Percentiles rank a stretch among this genome's conserved stretches.
Conservation (phyloP, 2,888 invertebrate species). For the Drosophila emarginata region DNA sequence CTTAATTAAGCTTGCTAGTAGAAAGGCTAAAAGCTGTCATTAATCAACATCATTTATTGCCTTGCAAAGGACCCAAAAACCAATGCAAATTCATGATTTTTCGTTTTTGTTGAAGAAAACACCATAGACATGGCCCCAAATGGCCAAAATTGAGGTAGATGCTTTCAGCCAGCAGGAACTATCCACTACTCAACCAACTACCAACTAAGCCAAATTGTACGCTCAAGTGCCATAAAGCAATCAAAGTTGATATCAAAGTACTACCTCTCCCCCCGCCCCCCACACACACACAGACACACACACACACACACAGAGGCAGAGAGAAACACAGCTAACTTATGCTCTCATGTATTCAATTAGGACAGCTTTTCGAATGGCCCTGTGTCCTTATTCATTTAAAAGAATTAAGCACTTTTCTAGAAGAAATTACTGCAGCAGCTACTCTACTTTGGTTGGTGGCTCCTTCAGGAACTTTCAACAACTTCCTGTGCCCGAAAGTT, state of each 20-base stretch:
- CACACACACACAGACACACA: slow-evolving; percentile 35
- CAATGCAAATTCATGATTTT: slow-evolving; percentile 39
- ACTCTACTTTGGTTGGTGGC: slow-evolving; percentile 36
- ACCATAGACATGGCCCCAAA: slow-evolving; percentile 25
- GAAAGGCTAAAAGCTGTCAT: slow-evolving; percentile 42
- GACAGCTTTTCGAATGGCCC: slow-evolving; percentile 69
- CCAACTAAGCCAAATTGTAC: slow-evolving; percentile 70
- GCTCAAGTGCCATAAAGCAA: slow-evolving; percentile 76
- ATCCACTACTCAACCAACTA: slow-evolving; percentile 39
- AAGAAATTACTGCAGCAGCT: slow-evolving; percentile 64
- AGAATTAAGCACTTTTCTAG: slow-evolving; percentile 74
- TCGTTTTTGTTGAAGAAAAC: slow-evolving; percentile 11
- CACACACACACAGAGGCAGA: too few relatives aligned
- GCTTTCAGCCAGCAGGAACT: slow-evolving; percentile 8
- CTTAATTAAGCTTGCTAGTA: slow-evolving; percentile 54
- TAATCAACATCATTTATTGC: slow-evolving; percentile 58
- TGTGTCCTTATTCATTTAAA: slow-evolving; percentile 56
- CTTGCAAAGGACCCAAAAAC: slow-evolving; percentile 44
- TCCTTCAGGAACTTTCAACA: slow-evolving; percentile 73
- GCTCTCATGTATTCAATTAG: slow-evolving; percentile 76
- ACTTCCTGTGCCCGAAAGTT: slow-evolving; percentile 75
- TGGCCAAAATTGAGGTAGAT: slow-evolving; percentile 25
- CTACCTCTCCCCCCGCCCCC: too few relatives aligned
- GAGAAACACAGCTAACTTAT: slow-evolving; percentile 69
- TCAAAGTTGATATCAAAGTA: slow-evolving; percentile 75